These are phyloP conservation scores for Caligus rogercresseyi DNA, from an alignment of 1,140 invertebrate genomes.

Conservation along the genomic window DNA sequence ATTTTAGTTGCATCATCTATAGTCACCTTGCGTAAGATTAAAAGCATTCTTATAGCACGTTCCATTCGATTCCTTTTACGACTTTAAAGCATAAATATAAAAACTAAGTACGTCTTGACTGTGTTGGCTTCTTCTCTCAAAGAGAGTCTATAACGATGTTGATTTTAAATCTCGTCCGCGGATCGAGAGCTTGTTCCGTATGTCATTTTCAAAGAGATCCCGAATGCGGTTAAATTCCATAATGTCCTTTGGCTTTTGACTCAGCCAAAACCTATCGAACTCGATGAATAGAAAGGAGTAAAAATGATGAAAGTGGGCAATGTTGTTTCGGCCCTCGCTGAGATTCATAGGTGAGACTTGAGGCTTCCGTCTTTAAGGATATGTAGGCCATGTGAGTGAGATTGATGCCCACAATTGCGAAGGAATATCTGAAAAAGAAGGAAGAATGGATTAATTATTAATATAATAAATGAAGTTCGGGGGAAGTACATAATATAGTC, in stretches of 20 bases:
- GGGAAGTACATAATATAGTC: not conserved
- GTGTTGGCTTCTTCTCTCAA: no score
- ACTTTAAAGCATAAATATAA: no score
- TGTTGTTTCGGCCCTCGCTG: conserved; percentile 35
- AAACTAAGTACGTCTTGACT: no score
- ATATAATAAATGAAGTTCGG: not conserved
- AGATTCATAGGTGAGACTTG: conserved; percentile 84
- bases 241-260: conserved; percentile 70
- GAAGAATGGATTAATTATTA: not conserved
- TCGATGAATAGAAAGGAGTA: conserved; percentile 86
- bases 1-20: no score
- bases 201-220: conserved; percentile 57
- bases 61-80: no score
- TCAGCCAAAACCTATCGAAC: conserved; percentile 82
- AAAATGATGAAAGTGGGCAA: conserved; percentile 74
- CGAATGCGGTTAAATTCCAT: conserved; percentile 83
- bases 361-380: conserved; percentile 59
- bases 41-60: no score
- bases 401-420: conserved; percentile 73
- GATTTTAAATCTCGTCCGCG: conserved; percentile 46
- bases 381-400: conserved; percentile 69
- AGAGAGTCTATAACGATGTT: conserved; percentile 44
- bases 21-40: no score
- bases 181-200: conserved; percentile 44
- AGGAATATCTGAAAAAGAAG: conserved; percentile 35